Evolutionary conservation across 2,797 vertebrate genomes (phyloP).

Genomic region (Phrynocephalus forsythii): DNA sequence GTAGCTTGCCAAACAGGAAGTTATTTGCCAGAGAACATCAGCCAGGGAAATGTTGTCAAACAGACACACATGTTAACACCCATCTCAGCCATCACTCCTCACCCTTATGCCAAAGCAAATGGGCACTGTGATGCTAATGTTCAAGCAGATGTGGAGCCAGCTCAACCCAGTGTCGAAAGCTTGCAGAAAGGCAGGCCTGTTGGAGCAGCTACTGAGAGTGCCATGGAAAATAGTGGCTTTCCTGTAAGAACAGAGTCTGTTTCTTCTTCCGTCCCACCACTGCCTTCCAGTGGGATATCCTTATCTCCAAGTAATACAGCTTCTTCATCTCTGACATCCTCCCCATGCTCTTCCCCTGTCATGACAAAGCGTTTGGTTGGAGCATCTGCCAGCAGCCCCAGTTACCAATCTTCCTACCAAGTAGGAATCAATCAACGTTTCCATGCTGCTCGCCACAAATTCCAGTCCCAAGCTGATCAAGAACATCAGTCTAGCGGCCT

Average conservation of each 20-base stretch:
- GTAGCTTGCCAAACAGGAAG: constrained; percentile 85
- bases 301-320: constrained; percentile 91
- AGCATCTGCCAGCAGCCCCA: constrained; percentile 81
- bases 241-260: constrained; percentile 77
- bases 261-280: constrained; percentile 66
- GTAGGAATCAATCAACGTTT: constrained; percentile 95
- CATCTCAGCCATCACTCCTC: constrained; percentile 58
- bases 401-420: constrained; percentile 94
- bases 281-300: constrained; percentile 75
- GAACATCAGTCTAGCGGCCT: constrained; percentile 86
- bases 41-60: constrained; percentile 44
- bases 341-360: constrained; percentile 93
- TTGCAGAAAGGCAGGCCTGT: constrained; percentile 59
- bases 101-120: constrained; percentile 75
- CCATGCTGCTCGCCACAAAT: constrained; percentile 96
- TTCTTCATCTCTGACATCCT: constrained; percentile 93
- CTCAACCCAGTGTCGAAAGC: constrained; percentile 60
- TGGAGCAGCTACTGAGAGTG: constrained; percentile 61
- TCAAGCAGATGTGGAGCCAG: constrained; percentile 56
- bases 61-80: not conserved
- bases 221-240: constrained; percentile 82
- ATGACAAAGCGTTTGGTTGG: constrained; percentile 88
- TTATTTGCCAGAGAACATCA: constrained; percentile 58
- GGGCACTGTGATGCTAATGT: constrained; percentile 80
- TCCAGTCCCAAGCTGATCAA: constrained; percentile 93